Base-by-base conservation (phyloP, 2,113 vertebrate genomes). In the Scatophagus argus region DNA sequence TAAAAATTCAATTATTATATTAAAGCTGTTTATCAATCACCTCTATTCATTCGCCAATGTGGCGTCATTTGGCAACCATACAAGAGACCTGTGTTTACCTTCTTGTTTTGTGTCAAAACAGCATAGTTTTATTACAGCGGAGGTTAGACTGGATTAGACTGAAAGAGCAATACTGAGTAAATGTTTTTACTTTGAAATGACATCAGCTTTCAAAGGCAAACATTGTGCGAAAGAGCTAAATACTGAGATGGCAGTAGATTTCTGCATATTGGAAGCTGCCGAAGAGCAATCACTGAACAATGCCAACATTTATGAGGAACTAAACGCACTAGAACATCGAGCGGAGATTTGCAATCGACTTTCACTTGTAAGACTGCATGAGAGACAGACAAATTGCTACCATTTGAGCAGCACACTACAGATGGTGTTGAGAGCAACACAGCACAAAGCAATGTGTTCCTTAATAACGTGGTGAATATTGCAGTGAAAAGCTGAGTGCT, bases 241-340 rank as follows among this genome's bases (percentile, higher is more conserved):
- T 56, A 74, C 75, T 39, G 61, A 34, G 72, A 77, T 32, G 77
- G 77, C 73, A 49, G 73, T 38, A 68, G 72, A 75, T 90, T 81
- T 85, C 84, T 89, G 85, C 82, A 73, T 78, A 91, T 87, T 87
- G 85, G 85, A 91, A 90, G 85, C 89, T 79, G 88, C 82, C 74
- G 74, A 87, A 88, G 90, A 91, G 90, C 91, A 93, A 94, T 94
- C 90, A 89, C 47, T 7, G 74, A 88, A 92, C 90, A 92, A 94
- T 89, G 91, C 90, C 88, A 94, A 94, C 91, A 91, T 93, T 94
- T 92, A 93, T 91, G 89, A 92, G 90, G 87, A 91, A 91, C 93
- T 91, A 91, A 94, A 93, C 86, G 89, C 90, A 80, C 87, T 84
- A 91, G 93, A 94, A 93, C 92, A 89, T 81, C 76, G 76, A 90